Conservation (phyloP, 2,797 vertebrate genomes). For the Percopsis omiscomaycus region DNA sequence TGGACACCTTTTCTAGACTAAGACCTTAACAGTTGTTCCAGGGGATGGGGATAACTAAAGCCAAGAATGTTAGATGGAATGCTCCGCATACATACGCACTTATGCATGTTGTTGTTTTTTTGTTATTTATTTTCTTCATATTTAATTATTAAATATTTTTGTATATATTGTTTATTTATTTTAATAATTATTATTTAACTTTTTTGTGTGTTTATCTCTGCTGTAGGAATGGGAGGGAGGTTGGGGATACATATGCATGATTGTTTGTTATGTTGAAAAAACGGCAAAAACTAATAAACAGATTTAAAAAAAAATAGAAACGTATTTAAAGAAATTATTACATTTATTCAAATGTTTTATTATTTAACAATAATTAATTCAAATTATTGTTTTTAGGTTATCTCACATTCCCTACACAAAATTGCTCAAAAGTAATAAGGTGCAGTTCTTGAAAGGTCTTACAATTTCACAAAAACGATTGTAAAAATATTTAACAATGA, state of each 20-base stretch:
- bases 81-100: neutral
- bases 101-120: neutral
- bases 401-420: too few species aligned
- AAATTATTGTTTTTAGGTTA: too few species aligned
- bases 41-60: slow-evolving; percentile 6
- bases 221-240: neutral
- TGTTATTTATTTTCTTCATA: neutral
- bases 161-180: too few species aligned
- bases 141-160: neutral
- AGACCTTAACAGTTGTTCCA: slow-evolving; percentile 3
- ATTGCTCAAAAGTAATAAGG: too few species aligned
- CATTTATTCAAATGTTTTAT: too few species aligned
- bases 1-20: neutral
- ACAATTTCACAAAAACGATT: too few species aligned
- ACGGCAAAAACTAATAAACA: slow-evolving; percentile 5
- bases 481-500: too few species aligned
- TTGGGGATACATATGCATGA: neutral
- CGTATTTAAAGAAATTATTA: too few species aligned
- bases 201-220: neutral
- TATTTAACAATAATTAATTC: too few species aligned
- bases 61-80: slow-evolving; percentile 7
- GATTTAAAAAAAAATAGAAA: neutral
- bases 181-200: neutral
- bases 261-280: neutral
- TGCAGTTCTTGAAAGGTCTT: too few species aligned